phyloP scores from a whole-genome alignment of 1,140 invertebrate species.

The Triops longicaudatus region DNA sequence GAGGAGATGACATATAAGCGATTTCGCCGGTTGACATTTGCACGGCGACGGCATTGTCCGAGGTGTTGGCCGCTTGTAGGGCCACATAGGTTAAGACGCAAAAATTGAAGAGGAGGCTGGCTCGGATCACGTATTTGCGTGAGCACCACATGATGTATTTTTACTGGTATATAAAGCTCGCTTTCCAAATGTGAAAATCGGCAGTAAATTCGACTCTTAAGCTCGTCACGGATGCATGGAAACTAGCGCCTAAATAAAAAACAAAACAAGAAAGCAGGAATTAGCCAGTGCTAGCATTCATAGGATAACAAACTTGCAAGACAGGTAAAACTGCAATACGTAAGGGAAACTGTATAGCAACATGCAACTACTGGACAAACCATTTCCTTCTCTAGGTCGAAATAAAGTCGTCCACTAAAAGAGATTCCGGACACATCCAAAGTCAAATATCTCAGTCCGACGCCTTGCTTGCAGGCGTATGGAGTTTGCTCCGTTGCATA shows the following conservation, averaged over 20 bases:
- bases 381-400: background rate
- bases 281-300: too few species aligned
- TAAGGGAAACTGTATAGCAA: too few species aligned
- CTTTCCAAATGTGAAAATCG: background rate
- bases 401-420: background rate
- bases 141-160: constrained; percentile 23
- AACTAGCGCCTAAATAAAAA: too few species aligned
- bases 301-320: too few species aligned
- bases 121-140: constrained; percentile 26
- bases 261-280: too few species aligned
- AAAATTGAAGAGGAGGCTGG: constrained; percentile 28
- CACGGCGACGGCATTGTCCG: constrained; percentile 8
- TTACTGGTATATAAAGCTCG: background rate
- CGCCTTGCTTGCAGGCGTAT: background rate
- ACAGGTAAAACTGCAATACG: too few species aligned
- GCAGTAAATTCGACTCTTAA: too few species aligned
- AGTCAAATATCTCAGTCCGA: background rate
- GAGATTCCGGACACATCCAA: background rate
- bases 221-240: too few species aligned
- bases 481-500: constrained; percentile 5
- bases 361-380: background rate
- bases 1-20: background rate
- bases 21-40: background rate
- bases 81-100: constrained; percentile 29
- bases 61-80: constrained; percentile 27